phyloP scores from a whole-genome alignment of 1,140 invertebrate genomes.

The Temnothorax nylanderi region DNA sequence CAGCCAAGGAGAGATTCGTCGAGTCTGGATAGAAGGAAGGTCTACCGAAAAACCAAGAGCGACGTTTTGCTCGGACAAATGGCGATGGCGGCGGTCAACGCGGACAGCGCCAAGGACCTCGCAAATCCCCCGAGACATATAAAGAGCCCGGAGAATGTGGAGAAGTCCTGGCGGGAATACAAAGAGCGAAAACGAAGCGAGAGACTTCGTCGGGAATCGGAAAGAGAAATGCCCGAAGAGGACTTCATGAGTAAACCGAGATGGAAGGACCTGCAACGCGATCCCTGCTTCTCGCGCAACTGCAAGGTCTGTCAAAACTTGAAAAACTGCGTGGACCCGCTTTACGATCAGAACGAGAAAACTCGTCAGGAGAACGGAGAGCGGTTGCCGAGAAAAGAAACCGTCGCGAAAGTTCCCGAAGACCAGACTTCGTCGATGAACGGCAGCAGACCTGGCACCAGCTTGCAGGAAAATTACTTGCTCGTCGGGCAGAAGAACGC shows the following conservation, averaged over 20 bases:
- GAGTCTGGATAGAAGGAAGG: conserved; percentile 69
- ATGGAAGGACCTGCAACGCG: conserved; percentile 78
- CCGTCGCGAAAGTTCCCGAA: background rate
- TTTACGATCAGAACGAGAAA: background rate
- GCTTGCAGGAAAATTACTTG: conserved; percentile 79
- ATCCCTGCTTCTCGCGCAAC: conserved; percentile 64
- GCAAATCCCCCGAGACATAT: conserved; percentile 67
- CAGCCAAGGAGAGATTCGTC: conserved; percentile 53
- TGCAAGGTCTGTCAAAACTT: conserved; percentile 78
- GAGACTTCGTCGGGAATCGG: conserved; percentile 61
- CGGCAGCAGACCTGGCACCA: conserved; percentile 72
- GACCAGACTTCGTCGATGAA: background rate
- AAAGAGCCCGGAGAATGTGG: conserved; percentile 76
- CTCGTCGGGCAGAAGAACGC: conserved; percentile 26
- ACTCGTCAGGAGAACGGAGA: background rate
- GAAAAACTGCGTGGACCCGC: conserved; percentile 66
- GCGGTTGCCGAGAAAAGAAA: background rate
- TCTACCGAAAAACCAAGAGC: conserved; percentile 81
- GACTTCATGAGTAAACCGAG: conserved; percentile 81
- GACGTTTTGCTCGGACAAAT: conserved; percentile 75
- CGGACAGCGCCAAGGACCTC: conserved; percentile 69
- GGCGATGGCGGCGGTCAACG: conserved; percentile 3
- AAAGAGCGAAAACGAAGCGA: conserved; percentile 79
- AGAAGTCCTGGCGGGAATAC: conserved; percentile 81
- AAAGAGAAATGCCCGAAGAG: conserved; percentile 68